Evolutionary conservation across 2,797 vertebrate genomes (phyloP).

Genomic region (Pelobates cultripes): DNA sequence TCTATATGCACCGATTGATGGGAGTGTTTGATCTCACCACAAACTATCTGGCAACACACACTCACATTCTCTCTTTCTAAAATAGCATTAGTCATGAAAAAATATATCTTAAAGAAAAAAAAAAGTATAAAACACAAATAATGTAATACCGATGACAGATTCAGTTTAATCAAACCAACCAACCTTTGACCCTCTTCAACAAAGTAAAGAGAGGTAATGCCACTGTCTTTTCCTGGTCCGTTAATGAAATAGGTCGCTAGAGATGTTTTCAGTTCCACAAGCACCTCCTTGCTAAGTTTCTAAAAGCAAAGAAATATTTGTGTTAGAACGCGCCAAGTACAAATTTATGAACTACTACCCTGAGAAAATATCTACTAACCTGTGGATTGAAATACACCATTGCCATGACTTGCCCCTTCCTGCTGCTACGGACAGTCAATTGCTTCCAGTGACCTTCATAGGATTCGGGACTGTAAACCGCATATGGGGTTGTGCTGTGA

Average conservation of each 20-base stretch:
- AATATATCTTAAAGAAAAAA: too few relatives aligned
- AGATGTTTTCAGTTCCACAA: slow-evolving; percentile 78
- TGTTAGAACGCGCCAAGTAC: not conserved
- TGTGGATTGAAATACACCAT: slow-evolving; percentile 94
- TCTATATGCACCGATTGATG: too few relatives aligned
- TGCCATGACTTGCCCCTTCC: slow-evolving; percentile 86
- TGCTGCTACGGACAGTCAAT: slow-evolving; percentile 91
- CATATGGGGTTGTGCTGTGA: slow-evolving; percentile 84
- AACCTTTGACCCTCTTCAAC: slow-evolving; percentile 93
- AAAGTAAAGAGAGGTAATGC: slow-evolving; percentile 90
- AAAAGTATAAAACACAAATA: too few relatives aligned
- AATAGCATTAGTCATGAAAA: too few relatives aligned
- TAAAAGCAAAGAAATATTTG: slow-evolving; percentile 58
- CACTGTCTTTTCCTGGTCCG: slow-evolving; percentile 82
- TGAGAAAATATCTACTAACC: slow-evolving; percentile 68
- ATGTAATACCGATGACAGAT: too few relatives aligned
- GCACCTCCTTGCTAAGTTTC: slow-evolving; percentile 84
- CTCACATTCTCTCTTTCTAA: too few relatives aligned
- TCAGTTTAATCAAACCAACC: slow-evolving; percentile 33
- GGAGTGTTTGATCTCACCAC: too few relatives aligned
- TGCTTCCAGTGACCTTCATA: slow-evolving; percentile 97
- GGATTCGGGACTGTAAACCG: slow-evolving; percentile 91
- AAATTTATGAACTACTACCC: not conserved
- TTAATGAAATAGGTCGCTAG: slow-evolving; percentile 82
- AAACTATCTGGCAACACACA: too few relatives aligned